These are phyloP conservation scores for Pangasianodon gigas DNA, from an alignment of 2,113 vertebrate genomes.

Conservation along the genomic window DNA sequence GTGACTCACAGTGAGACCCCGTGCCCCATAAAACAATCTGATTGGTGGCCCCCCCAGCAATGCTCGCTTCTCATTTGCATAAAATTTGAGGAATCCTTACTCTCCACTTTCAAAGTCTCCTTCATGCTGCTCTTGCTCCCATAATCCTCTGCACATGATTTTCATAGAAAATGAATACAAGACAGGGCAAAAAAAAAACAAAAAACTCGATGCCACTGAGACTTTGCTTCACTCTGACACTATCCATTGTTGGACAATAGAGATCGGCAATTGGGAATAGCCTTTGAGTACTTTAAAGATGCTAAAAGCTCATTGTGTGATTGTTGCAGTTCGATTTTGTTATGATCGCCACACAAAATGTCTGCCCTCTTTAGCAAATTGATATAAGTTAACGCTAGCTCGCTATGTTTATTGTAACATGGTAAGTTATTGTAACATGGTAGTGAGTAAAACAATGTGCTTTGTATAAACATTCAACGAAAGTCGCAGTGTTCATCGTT, in stretches of 20 bases:
- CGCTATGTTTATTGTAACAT: neutral
- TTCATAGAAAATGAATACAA: neutral
- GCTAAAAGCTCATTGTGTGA: neutral
- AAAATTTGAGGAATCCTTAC: neutral
- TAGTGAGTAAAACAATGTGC: neutral
- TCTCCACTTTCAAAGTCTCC: neutral
- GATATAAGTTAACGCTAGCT: neutral
- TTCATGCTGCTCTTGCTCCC: neutral
- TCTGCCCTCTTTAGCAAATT: neutral
- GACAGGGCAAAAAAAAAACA: neutral
- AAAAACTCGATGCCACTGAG: neutral
- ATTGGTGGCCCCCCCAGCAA: neutral
- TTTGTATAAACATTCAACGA: neutral
- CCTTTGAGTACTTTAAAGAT: neutral
- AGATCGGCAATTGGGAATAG: neutral
- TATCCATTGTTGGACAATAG: neutral
- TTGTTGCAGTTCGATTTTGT: neutral
- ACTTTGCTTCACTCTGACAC: neutral
- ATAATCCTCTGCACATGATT: neutral
- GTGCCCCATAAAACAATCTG: neutral
- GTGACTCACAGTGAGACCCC: neutral
- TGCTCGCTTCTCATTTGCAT: neutral
- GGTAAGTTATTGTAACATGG: neutral
- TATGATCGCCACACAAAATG: neutral
- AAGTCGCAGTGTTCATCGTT: neutral